Evolutionary conservation across 2,888 invertebrate species (phyloP), one percentile per base, ranked within the genome.

Genomic region (Axea sp.): DNA sequence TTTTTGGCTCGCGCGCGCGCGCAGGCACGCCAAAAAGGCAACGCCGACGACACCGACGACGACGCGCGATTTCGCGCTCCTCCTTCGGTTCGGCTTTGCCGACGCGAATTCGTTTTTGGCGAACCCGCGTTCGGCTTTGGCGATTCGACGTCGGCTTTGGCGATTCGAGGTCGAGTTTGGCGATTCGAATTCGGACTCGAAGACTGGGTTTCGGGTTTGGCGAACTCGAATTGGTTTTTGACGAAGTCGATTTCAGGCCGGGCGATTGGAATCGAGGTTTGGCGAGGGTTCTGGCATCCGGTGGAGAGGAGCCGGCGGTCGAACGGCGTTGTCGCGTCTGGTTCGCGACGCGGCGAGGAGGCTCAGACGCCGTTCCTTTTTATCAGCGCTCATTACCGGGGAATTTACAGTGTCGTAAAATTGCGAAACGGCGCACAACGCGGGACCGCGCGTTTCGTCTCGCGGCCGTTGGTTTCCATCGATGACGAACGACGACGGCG

Each of bases 401-500:
- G 31, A 59, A 51, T 37, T 68, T 47, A 31, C 28, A 43, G 51
- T 51, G 35, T 33, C 51, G 59, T 51, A 12, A 68, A 53, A 60
- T 59, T 57, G 30, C 28, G 33, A 39, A 55, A 62, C 9, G 31
- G 11, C 17, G 5, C 12, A 12, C 53, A 62, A 69, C 22, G 37
- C 43, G 43, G 14, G 49, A 37, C 11, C 47, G 60, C 69, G 53
- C 15, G 41, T 60, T 53, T 51, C 41, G 57, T 60, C 53, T 35
- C 19, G 45, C 9, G 5, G 47, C 15, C 62, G 19, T 49, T 41
- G 41, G 15, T 62, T 69, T 59, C 62, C 49, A 65, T 67, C 69
- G 59, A 72, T 69, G 60, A 69, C 59, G 72, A 65, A 69, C 53
- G 49, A 69, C 53, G 49, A 45, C 73, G 72, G 68, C 62, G 55